Evolutionary conservation across 2,797 vertebrate genomes (phyloP), one percentile per base, ranked within the genome.

Genomic region (Valencia hispanica): DNA sequence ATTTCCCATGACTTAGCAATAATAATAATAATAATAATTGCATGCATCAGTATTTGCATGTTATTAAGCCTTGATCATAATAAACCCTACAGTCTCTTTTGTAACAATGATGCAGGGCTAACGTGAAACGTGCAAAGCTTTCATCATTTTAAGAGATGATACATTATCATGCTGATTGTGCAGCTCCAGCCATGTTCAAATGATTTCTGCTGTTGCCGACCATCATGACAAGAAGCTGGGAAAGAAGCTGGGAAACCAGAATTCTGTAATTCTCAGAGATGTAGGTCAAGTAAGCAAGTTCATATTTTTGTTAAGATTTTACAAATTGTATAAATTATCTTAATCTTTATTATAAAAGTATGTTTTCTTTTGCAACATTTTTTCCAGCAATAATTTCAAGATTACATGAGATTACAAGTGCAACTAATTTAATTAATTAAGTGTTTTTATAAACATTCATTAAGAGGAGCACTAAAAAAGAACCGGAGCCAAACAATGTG

Each of bases 161-260:
- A 70, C 72, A 74, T 84, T 47, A 48, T 81, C 27, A 27, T 51
- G 10, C 18, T 50, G 39, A 79, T 83, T 77, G 73, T 57, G 0
- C 10, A 22, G 47, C 68, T 79, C 34, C 25, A 59, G 43, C 69
- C 69, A 78, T 57, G 25, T 48, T 10, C 25, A 6, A 36, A 63
- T 10, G 7, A 10, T 22, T 20, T 50, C 48, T 50, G 18, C 48
- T 36, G 32, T 17, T 61, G 32, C 59, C 18, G 4, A 32, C 30
- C 57, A 0, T 34, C 57, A 61, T 30, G 22, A 12, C 18, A 3
- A 12, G 0, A 9, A 65, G 34, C 22, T 39, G 5, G 12, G 34
- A 39, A 61, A 22, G 34, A 39, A 61, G 2, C 18, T 9, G 57
- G 27, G 57, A 61, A 39, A 11, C 36, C 34, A 39, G 22, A 36